phyloP scores from a whole-genome alignment of 1,140 invertebrate species.

The Cephus cinctus region DNA sequence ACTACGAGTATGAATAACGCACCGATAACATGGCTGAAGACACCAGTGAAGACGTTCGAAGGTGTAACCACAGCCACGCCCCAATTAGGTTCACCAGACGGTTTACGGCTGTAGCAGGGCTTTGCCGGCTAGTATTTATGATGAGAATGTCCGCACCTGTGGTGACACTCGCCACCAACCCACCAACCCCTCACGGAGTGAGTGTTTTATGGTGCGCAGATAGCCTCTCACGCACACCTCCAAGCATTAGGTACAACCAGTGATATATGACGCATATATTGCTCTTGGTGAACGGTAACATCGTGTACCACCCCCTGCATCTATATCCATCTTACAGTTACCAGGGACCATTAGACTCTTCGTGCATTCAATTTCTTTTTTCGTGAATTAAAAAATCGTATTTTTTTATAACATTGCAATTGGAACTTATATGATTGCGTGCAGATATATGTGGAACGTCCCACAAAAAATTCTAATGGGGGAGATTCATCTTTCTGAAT shows the following conservation, averaged over 20 bases:
- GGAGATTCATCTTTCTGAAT: too few relatives aligned
- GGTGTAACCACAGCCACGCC: constrained; percentile 48
- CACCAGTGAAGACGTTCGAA: constrained; percentile 26
- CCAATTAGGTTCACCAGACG: constrained; percentile 46
- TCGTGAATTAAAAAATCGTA: too few relatives aligned
- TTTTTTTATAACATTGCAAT: too few relatives aligned
- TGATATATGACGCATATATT: constrained; percentile 40
- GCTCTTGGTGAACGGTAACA: constrained; percentile 19
- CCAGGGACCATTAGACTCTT: too few relatives aligned
- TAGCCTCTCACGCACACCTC: constrained; percentile 44
- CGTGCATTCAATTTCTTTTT: too few relatives aligned
- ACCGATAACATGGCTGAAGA: too few relatives aligned
- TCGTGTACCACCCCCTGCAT: too few relatives aligned
- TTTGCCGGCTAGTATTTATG: constrained; percentile 51
- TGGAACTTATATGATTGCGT: too few relatives aligned
- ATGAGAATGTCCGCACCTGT: constrained; percentile 54
- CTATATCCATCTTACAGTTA: too few relatives aligned
- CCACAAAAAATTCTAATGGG: too few relatives aligned
- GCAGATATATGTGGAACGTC: too few relatives aligned
- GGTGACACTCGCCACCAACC: constrained; percentile 43
- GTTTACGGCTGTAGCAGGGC: constrained; percentile 29
- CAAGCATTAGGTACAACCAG: constrained; percentile 33
- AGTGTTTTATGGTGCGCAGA: constrained; percentile 43
- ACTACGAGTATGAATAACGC: too few relatives aligned
- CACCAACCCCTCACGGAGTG: constrained; percentile 30